These are phyloP conservation scores for Doryteuthis pealeii DNA, from an alignment of 1,140 invertebrate species.

Conservation along the genomic window DNA sequence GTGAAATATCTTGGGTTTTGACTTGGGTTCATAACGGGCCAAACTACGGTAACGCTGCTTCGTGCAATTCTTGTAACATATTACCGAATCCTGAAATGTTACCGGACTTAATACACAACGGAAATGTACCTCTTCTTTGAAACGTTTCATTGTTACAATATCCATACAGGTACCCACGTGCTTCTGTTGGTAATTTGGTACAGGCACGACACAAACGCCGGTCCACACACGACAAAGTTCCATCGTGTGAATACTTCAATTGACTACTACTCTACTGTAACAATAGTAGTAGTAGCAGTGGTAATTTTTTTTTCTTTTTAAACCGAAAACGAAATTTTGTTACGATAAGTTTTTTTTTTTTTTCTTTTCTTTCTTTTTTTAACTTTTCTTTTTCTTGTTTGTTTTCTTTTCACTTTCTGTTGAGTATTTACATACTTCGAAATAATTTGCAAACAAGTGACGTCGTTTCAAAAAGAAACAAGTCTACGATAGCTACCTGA, in stretches of 20 bases:
- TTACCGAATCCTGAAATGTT: conserved; percentile 34
- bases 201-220: conserved; percentile 27
- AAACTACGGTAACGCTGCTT: conserved; percentile 37
- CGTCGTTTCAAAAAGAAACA: too few species aligned
- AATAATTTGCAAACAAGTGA: too few species aligned
- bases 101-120: conserved; percentile 34
- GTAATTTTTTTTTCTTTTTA: too few species aligned
- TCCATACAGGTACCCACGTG: conserved; percentile 30
- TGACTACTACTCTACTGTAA: too few species aligned
- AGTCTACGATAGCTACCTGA: too few species aligned
- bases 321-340: too few species aligned
- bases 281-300: too few species aligned
- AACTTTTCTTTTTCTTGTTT: too few species aligned
- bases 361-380: too few species aligned
- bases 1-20: conserved; percentile 34
- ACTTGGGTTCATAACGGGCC: conserved; percentile 41
- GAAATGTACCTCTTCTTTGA: conserved; percentile 35
- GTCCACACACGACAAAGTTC: conserved; percentile 26
- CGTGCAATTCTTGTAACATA: conserved; percentile 36
- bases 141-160: conserved; percentile 31
- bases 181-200: conserved; percentile 37
- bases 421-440: too few species aligned
- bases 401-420: too few species aligned
- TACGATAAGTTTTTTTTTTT: too few species aligned
- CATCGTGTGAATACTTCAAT: background rate